Evolutionary conservation across 2,888 invertebrate species (phyloP).

Genomic region (Crematogaster levior): DNA sequence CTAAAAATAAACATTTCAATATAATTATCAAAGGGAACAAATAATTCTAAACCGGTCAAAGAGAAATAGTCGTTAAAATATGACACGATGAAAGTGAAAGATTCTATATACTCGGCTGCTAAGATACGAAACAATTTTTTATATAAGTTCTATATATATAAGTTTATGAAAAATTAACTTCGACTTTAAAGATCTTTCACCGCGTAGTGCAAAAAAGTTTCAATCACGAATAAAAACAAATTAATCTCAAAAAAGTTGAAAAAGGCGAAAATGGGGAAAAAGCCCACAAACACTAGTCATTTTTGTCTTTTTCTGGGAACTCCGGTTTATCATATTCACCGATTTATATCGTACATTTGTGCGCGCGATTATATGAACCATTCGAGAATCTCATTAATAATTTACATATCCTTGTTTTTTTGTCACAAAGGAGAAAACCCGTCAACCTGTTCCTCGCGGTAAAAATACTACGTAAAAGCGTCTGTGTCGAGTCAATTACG

Average conservation of each 20-base stretch:
- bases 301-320: background rate
- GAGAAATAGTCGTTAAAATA: background rate
- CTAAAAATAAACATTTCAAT: background rate
- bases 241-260: constrained; percentile 10
- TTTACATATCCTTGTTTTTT: constrained; percentile 27
- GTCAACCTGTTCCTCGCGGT: background rate
- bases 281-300: background rate
- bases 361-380: background rate
- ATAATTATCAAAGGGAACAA: background rate
- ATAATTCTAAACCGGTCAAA: background rate
- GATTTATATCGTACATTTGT: background rate
- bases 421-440: constrained; percentile 17
- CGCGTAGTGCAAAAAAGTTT: background rate
- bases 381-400: constrained; percentile 4
- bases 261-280: background rate
- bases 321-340: background rate
- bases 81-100: background rate
- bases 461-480: constrained; percentile 16
- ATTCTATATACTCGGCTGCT: background rate
- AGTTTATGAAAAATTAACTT: background rate
- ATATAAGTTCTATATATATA: background rate
- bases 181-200: background rate
- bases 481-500: background rate
- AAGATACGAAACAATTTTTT: constrained; percentile 1
- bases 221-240: constrained; percentile 13